Base-by-base conservation (phyloP, 2,888 invertebrate species). In the Amphipoea lucens region DNA sequence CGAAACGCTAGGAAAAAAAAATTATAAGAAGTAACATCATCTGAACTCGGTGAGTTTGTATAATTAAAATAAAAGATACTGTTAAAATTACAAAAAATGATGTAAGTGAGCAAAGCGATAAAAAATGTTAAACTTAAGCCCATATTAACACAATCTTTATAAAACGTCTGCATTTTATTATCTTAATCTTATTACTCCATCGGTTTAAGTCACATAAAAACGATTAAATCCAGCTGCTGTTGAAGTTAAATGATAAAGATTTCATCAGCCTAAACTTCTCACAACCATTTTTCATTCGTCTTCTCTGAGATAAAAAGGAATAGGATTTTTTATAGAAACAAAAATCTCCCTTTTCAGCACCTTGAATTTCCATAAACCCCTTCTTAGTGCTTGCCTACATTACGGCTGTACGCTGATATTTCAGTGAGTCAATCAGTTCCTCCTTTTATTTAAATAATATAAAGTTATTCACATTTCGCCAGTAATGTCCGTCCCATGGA, bases 161-260 rank as follows among this genome's bases (percentile, higher is more conserved):
- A 11, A 48, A 57, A 20, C 14, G 20, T 36, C 40, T 65, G 70
- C 66, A 62, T 75, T 72, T 72, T 72, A 80, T 23, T 81, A 72
- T 68, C 75, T 69, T 66, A 81, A 81, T 83, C 74, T 85, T 75
- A 81, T 85, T 80, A 72, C 81, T 69, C 29, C 68, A 69, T 23
- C 4, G 51, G 57, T 74, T 70, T 63, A 45, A 75, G 23, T n/a
- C 29, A 40, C 45, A 78, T 83, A n/a, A 36, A 76, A 62, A 54
- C 14, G 12, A 62, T 70, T 29, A 29, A 63, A 69, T 74, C 36
- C 73, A 66, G 23, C 51, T 68, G 51, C 60, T 71, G 40, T 45
- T 42, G 36, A 67, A 66, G 14, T 65, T 54, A 60, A 70, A 63
- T 68, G 17, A 5, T 17, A 1, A 36, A 1, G 20, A 77, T 23